Base-by-base conservation (phyloP, 2,888 invertebrate genomes). In the Venusia cambrica region DNA sequence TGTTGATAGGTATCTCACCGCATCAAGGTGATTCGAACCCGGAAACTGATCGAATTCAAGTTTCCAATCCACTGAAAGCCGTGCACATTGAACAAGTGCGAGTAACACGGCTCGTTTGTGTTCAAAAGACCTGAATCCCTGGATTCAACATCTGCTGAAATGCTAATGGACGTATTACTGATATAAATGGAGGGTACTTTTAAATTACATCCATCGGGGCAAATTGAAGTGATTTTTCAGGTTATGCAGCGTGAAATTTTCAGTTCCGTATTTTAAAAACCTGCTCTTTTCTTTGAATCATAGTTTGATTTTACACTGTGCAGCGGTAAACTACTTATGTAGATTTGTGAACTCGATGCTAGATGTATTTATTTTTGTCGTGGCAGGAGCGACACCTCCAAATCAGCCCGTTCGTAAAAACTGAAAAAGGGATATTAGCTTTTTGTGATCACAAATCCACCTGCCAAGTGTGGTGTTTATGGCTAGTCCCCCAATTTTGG, bases 51-150 rank as follows among this genome's bases (percentile, higher is more conserved):
- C 11, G 21, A 56, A 57, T 59, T 48, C 40, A 57, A 54, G 51
- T 54, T 58, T 62, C 64, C 57, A 57, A 60, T 57, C 48, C 51
- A 54, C 52, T 60, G 54, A 58, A 51, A 61, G 54, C 54, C 49
- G 49, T 54, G 57, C 54, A 54, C 52, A 44, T 49, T 48, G 43
- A 47, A 44, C 45, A 46, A 38, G n/a, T n/a, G n/a, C n/a, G n/a
- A n/a, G 51, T 48, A 50, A 35, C 22, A 34, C 34, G 29, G 27
- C 31, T 14, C 24, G 22, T 19, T 34, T 26, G 19, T 32, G 22
- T 28, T 32, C 40, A 40, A 40, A 40, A 35, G 40, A 40, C 35
- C 31, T 35, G 25, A 13, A 14, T 24, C 17, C 22, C 26, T 31
- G 26, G 19, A 35, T 35, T 16, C 40, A 40, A 35, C 40, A 40